phyloP scores from a whole-genome alignment of 2,113 vertebrate species.

The Porphyrio hochstetteri region DNA sequence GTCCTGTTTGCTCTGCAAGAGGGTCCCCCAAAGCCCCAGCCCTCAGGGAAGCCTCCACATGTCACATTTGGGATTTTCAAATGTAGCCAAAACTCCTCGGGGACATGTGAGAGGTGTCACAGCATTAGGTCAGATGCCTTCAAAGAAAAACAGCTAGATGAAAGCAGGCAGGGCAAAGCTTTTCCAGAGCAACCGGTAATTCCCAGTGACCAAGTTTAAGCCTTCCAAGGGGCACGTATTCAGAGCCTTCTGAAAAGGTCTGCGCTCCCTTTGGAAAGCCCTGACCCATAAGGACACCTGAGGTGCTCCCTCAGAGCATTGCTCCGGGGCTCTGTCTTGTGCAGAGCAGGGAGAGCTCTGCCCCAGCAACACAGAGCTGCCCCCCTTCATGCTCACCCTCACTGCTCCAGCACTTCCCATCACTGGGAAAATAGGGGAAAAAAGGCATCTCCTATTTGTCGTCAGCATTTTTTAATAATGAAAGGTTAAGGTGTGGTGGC shows the following conservation, averaged over 20 bases:
- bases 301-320: background rate
- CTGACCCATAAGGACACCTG: accelerated
- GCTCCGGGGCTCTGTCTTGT: background rate
- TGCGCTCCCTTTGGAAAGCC: background rate
- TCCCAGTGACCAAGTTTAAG: background rate
- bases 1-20: background rate
- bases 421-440: background rate
- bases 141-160: background rate
- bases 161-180: background rate
- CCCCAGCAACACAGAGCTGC: background rate
- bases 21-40: background rate
- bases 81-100: background rate
- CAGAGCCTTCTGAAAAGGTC: background rate
- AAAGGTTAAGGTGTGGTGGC: slow-evolving; percentile 33
- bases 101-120: background rate
- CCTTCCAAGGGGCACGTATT: background rate
- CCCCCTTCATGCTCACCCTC: background rate
- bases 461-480: slow-evolving; percentile 20
- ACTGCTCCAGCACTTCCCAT: background rate
- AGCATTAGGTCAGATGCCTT: background rate
- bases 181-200: background rate
- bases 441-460: background rate
- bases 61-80: background rate
- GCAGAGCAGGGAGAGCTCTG: background rate
- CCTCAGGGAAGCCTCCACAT: accelerated